Base-by-base conservation (phyloP, 2,888 invertebrate genomes). In the Portevinia maculata region DNA sequence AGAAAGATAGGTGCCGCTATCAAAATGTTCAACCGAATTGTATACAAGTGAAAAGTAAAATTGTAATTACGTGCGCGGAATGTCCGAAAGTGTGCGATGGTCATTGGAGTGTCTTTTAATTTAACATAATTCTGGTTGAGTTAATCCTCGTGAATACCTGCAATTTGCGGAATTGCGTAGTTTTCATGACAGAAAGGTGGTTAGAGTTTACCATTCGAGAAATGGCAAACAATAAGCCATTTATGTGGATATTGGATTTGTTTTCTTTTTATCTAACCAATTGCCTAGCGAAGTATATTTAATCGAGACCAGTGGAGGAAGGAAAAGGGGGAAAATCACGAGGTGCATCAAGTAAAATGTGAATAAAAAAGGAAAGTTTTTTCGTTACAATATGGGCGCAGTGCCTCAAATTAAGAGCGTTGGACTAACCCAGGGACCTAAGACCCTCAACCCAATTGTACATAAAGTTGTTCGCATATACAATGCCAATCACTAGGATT, bases 351-450 rank as follows among this genome's bases (percentile, higher is more conserved):
- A 24, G 48, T 34, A 28, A 17, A 28, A n/a, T 52, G 15, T 17
- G 19, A n/a, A 28, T 46, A 52, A 37, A 39, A 55, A 69, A 70
- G 15, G 76, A 76, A 76, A 76, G 76, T 76, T 74, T 53, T 57
- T 64, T 7, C 3, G 9, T 34, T 34, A 34, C 11, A 34, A 4
- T 34, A 30, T 4, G 9, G 5, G 3, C 9, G n/a, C n/a, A n/a
- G n/a, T n/a, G n/a, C n/a, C n/a, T n/a, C n/a, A n/a, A n/a, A n/a
- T n/a, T n/a, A n/a, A n/a, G n/a, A n/a, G n/a, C n/a, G n/a, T n/a
- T n/a, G n/a, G n/a, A n/a, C n/a, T n/a, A n/a, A n/a, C n/a, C n/a
- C n/a, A n/a, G n/a, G n/a, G n/a, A n/a, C n/a, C n/a, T n/a, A n/a
- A n/a, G n/a, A n/a, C n/a, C n/a, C n/a, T n/a, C n/a, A n/a, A n/a